phyloP scores from a whole-genome alignment of 2,888 invertebrate genomes.

The Cosmia trapezina region DNA sequence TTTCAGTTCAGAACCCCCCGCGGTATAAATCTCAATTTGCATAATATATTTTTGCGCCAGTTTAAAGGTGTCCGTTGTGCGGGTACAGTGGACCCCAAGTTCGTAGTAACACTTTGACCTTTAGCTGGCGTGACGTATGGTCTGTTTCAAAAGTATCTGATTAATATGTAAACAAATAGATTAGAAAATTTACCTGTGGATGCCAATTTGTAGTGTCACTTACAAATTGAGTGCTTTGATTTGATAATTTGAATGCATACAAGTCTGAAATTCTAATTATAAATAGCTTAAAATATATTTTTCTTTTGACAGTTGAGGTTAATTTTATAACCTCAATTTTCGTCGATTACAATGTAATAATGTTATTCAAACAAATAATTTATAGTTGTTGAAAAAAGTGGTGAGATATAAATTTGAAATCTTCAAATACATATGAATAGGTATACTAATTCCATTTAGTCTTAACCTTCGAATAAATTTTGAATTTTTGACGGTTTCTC shows the following conservation, averaged over 20 bases:
- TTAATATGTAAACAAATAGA: background rate
- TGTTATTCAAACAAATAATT: background rate
- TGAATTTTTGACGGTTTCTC: too few species aligned
- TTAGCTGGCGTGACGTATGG: background rate
- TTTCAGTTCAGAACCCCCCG: constrained; percentile 71
- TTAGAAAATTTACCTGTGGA: background rate
- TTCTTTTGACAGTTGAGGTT: background rate
- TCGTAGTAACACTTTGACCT: background rate
- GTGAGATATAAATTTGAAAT: background rate
- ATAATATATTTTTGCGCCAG: constrained; percentile 76
- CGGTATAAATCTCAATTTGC: constrained; percentile 79
- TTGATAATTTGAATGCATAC: background rate
- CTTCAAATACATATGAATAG: background rate
- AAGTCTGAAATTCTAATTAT: background rate
- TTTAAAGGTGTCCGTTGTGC: too few species aligned
- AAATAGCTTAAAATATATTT: background rate
- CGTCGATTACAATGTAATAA: background rate
- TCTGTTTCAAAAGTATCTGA: background rate
- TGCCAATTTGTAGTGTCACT: background rate
- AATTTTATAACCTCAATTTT: background rate
- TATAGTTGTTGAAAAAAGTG: background rate
- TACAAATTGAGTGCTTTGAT: background rate
- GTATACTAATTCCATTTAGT: too few species aligned
- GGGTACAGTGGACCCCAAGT: background rate
- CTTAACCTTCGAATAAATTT: too few species aligned